These are phyloP conservation scores for Philopotamus ludificatus DNA, from an alignment of 1,140 invertebrate genomes.

Conservation along the genomic window DNA sequence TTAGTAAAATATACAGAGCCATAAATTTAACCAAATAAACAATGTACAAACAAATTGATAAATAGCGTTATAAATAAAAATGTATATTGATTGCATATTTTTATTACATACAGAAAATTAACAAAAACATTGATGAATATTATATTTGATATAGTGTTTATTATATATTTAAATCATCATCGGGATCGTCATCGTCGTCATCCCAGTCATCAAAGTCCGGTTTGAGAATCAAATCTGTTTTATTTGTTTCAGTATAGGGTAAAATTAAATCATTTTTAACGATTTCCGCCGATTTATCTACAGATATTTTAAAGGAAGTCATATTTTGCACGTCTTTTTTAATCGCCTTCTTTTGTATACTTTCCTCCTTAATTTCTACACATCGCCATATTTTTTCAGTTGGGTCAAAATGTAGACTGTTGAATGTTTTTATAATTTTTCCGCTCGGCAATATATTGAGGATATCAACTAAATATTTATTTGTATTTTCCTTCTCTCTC, in stretches of 20 bases:
- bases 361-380: constrained; percentile 45
- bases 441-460: constrained; percentile 51
- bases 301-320: constrained; percentile 60
- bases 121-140: neutral
- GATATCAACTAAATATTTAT: constrained; percentile 48
- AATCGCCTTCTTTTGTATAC: constrained; percentile 45
- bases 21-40: too few relatives aligned
- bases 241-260: constrained; percentile 57
- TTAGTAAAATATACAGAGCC: neutral
- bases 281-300: constrained; percentile 56
- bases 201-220: constrained; percentile 64
- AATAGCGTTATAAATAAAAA: too few relatives aligned
- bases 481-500: constrained; percentile 44
- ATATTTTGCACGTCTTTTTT: constrained; percentile 49
- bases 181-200: constrained; percentile 62
- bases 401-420: constrained; percentile 50
- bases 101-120: neutral
- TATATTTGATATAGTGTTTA: constrained; percentile 11
- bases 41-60: too few relatives aligned
- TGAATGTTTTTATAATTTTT: constrained; percentile 53
- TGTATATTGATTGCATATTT: too few relatives aligned
- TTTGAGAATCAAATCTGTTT: constrained; percentile 54
- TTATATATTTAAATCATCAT: constrained; percentile 63
- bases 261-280: constrained; percentile 57
- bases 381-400: constrained; percentile 49